Base-by-base conservation (phyloP, 2,888 invertebrate genomes). In the Zygaena filipendulae region DNA sequence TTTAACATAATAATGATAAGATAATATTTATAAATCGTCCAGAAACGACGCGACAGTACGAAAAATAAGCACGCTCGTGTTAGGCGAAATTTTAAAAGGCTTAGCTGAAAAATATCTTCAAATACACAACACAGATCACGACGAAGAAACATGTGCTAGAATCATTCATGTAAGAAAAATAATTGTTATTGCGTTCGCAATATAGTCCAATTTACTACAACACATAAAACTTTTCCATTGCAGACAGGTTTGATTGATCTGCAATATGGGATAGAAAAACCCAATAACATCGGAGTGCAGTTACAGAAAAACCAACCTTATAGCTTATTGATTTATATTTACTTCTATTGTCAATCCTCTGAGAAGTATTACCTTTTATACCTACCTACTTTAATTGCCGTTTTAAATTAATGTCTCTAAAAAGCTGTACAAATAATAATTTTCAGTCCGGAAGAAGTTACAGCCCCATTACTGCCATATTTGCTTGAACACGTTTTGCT, bases 341-440 rank as follows among this genome's bases (percentile, higher is more conserved):
- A 77, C 37, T 79, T 79, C 47, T 71, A 66, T 43, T 72, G 74
- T 47, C 77, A 77, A 38, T 70, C 71, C 11, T 54, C 69, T 3
- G 72, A 77, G 25, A 72, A 71, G 77, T 77, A 69, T 30, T 10
- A 14, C 7, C 9, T 29, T 27, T 29, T 9, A 3, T 21, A 18
- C 6, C 16, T 16, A 7, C 7, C 4, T 16, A 16, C 7, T 6
- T 16, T 16, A 14, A 7, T 14, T 25, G 3, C 13, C 3, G 11
- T n/a, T 6, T 6, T 11, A 23, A 23, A 7, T 12, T 9, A 23
- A 5, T 11, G 23, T 3, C 12, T 11, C 11, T 7, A 3, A 21
- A 4, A 7, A 21, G 4, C 7, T n/a, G n/a, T n/a, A 7, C 4
- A 21, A 21, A 21, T 9, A 21, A 5, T 16, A 6, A 7, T 8